Evolutionary conservation across 2,797 vertebrate species (phyloP), one percentile per base, ranked within the genome.

Genomic region (Serranus cabrilla): DNA sequence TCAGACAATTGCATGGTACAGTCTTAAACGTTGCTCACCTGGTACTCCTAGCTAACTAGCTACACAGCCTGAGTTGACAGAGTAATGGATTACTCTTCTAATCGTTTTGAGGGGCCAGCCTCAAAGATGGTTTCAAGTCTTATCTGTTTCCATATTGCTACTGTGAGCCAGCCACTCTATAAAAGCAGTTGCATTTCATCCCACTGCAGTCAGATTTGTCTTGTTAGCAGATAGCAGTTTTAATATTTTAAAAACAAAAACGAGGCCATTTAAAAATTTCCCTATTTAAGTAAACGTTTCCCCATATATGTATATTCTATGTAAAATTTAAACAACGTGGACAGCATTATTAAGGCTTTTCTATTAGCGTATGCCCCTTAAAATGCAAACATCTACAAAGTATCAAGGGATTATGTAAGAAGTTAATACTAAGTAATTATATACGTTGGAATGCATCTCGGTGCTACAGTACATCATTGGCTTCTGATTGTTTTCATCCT

Each of bases 51-150:
- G 43, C 42, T 67, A 64, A 68, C 62, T 23, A 81, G 49, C 80
- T 40, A 47, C 56, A 61, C 78, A 57, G 81, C 83, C 82, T 84
- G 81, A 87, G 80, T 62, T 43, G 64, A 78, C 31, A 52, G 65
- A 76, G 69, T 80, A 71, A 79, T 43, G 21, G 20, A 49, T 65
- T 31, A 60, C 46, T 78, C 50, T 45, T 56, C n/a, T 67, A 46
- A 54, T 39, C 7, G 42, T 78, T 78, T 89, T 88, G 89, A 94
- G 89, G 91, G 80, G 63, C 91, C 90, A 89, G 93, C 92, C 92
- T 91, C 91, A 89, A 86, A 83, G 43, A 51, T 46, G 54, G 12
- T 56, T 70, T 80, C 20, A 60, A 76, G 23, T 80, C 49, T 59
- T 54, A 42, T 56, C 63, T 60, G n/a, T 46, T 34, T 27, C 46